Percentiles rank a stretch among this genome's conserved stretches.
phyloP scores from a whole-genome alignment of 2,888 invertebrate genomes.

The Chloromyia formosa region DNA sequence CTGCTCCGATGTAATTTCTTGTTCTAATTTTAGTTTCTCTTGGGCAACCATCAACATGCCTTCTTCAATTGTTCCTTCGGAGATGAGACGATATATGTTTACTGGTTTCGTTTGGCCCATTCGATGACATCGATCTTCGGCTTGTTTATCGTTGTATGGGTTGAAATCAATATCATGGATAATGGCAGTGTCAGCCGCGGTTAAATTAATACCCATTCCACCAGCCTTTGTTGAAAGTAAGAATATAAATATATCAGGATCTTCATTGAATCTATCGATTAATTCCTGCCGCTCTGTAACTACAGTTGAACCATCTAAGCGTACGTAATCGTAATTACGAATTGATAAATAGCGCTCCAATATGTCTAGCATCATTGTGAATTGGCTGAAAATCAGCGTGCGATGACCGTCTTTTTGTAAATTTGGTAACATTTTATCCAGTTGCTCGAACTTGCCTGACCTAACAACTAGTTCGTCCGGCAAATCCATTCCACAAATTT shows the following conservation, averaged over 20 bases:
- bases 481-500: constrained; percentile 70
- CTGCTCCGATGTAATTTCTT: constrained; percentile 77
- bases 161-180: constrained; percentile 98
- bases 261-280: constrained; percentile 87
- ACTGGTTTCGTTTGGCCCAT: constrained; percentile 86
- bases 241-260: constrained; percentile 85
- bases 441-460: constrained; percentile 86
- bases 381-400: constrained; percentile 95
- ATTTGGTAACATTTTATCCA: constrained; percentile 80
- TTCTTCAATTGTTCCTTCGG: constrained; percentile 90
- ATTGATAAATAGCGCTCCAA: constrained; percentile 87
- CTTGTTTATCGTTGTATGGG: constrained; percentile 98
- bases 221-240: constrained; percentile 93
- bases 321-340: constrained; percentile 76
- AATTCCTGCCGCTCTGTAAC: constrained; percentile 86
- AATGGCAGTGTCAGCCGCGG: constrained; percentile 93
- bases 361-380: constrained; percentile 93
- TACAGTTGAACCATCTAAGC: constrained; percentile 91
- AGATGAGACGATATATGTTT: constrained; percentile 83
- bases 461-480: constrained; percentile 77
- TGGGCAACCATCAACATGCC: constrained; percentile 89
- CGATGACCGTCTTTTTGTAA: constrained; percentile 80
- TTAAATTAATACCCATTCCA: constrained; percentile 94
- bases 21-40: constrained; percentile 90
- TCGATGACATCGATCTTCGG: constrained; percentile 87